Base-by-base conservation (phyloP, 1,140 invertebrate species). In the Drosophila micromelanica region DNA sequence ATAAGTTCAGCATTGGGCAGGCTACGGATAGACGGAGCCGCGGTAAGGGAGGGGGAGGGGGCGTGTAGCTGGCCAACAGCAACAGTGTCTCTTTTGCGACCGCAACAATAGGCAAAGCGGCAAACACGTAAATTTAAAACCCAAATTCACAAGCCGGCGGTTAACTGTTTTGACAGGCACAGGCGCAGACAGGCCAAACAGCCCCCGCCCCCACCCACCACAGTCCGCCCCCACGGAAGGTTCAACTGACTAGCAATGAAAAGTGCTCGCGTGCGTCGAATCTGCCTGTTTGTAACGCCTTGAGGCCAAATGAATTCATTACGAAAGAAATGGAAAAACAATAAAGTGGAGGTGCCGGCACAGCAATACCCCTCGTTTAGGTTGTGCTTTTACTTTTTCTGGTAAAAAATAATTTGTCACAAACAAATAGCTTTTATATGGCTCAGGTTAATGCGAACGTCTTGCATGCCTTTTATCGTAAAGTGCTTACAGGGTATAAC, bases 181-280 rank as follows among this genome's bases (percentile, higher is more conserved):
- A 20, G 27, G 38, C 17, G 9, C 61, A 60, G 43, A 43, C 51
- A 64, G 59, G 8, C 43, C 17, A 27, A 32, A 30, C 11, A 43
- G n/a, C 20, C 15, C 45, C 6, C 45, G n/a, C 45, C 6, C 6
- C 27, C 2, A 32, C 8, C 54, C 27, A 12, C 37, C 52, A 5
- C 11, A 32, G 49, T 54, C 62, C 35, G 8, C 46, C 27, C 27
- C 27, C 27, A 27, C 27, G 0, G 0, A 6, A 51, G 64, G 48
- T 79, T 73, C 76, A 85, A 68, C 76, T 85, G 68, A 80, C 80
- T 73, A 77, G 80, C 63, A 63, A 40, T 78, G 67, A 69, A 79
- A 79, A 65, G 42, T 67, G 55, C 42, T 76, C 17, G 80, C 80
- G 68, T 84, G 80, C 69, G 38, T 51, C 45, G 42, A 30, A 13